Conservation (phyloP, 2,113 vertebrate genomes). For the Colius striatus region DNA sequence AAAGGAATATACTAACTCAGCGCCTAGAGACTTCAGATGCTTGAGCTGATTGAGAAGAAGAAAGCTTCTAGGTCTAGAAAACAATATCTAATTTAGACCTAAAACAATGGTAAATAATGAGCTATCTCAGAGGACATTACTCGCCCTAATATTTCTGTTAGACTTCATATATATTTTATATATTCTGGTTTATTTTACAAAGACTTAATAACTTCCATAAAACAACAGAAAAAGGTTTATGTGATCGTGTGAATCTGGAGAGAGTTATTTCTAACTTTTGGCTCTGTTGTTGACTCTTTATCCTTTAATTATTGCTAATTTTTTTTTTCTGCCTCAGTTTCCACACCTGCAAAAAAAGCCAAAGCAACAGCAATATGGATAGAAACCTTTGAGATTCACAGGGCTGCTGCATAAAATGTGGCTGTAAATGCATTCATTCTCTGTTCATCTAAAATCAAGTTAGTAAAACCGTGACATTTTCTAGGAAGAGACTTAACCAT, state of each 20-base stretch:
- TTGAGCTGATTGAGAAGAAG: background rate
- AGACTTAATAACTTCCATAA: background rate
- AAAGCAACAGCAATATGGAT: background rate
- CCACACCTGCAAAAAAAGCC: background rate
- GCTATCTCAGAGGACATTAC: accelerated
- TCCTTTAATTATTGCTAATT: background rate
- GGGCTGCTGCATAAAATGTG: accelerated
- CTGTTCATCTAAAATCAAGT: background rate
- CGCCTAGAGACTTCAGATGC: background rate
- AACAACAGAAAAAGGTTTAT: background rate
- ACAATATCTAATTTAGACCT: background rate
- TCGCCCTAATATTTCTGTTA: accelerated
- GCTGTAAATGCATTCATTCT: background rate
- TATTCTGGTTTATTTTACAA: background rate
- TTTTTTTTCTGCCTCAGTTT: background rate
- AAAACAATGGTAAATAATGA: background rate
- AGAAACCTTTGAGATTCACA: background rate
- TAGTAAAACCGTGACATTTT: background rate
- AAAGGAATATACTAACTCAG: background rate
- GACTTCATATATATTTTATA: too few relatives aligned
- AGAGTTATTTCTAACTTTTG: background rate
- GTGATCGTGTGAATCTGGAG: background rate
- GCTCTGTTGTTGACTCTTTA: background rate
- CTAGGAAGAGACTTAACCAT: background rate
- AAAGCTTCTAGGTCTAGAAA: background rate